A percentile compares a stretch with the other conserved stretches of the same genome.
Conservation (phyloP, 2,888 invertebrate genomes). For the Ceriagrion tenellum region DNA sequence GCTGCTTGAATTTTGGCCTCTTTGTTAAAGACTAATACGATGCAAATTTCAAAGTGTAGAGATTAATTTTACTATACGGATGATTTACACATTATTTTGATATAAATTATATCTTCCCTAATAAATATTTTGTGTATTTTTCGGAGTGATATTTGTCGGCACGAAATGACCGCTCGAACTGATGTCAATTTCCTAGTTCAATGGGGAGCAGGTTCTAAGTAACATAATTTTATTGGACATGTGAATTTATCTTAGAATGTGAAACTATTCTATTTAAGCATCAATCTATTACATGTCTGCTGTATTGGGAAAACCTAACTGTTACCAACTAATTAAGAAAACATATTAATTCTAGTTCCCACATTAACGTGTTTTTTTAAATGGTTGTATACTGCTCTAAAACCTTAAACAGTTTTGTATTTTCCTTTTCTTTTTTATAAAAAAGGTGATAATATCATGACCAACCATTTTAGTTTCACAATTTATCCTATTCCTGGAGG, state of each 20-base stretch:
- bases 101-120: background rate
- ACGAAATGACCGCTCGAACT: background rate
- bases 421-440: background rate
- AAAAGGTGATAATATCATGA: background rate
- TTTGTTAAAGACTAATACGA: too few relatives aligned
- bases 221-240: background rate
- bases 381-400: background rate
- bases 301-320: background rate
- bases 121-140: background rate
- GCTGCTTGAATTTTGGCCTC: background rate
- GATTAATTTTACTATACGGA: background rate
- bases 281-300: background rate
- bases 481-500: background rate
- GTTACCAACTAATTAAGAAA: background rate
- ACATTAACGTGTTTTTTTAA: background rate
- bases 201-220: background rate
- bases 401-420: background rate
- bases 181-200: background rate
- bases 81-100: background rate
- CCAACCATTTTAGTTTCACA: background rate
- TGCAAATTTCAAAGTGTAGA: background rate
- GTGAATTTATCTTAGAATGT: background rate
- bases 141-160: background rate
- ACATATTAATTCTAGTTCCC: background rate
- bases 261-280: background rate